Conservation (phyloP, 2,113 vertebrate species). For the Girardinichthys multiradiatus region DNA sequence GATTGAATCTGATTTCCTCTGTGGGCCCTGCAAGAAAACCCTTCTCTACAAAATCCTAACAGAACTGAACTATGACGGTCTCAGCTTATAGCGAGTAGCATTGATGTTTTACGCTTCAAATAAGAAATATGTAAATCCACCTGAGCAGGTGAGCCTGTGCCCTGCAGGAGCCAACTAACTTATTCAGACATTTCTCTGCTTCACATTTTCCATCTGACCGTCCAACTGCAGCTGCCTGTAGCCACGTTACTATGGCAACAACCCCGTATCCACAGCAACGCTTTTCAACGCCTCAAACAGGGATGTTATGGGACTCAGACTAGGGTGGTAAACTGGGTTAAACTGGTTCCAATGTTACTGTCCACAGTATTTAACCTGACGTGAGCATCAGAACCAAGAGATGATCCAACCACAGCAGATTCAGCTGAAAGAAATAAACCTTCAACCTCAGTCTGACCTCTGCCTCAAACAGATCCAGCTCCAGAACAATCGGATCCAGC, state of each 20-base stretch:
- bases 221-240: constrained; percentile 55
- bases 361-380: too few species aligned
- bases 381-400: too few species aligned
- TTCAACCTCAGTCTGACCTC: background rate
- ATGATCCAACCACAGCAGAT: too few species aligned
- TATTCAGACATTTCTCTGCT: constrained; percentile 49
- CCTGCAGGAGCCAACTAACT: constrained; percentile 11
- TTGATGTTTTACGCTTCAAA: background rate
- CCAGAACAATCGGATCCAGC: too few species aligned
- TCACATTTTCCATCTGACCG: constrained; percentile 38
- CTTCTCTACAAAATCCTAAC: background rate
- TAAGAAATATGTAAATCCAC: constrained; percentile 28
- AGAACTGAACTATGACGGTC: background rate
- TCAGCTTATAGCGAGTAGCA: background rate
- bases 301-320: background rate
- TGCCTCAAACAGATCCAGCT: too few species aligned
- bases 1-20: constrained; percentile 10
- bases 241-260: constrained; percentile 61
- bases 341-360: constrained; percentile 11
- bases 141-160: constrained; percentile 27
- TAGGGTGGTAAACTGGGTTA: background rate
- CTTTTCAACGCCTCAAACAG: constrained; percentile 29
- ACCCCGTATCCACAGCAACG: constrained; percentile 53
- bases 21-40: constrained; percentile 7
- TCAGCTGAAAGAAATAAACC: too few species aligned